Evolutionary conservation across 23 tunicate species (phyloP).

Genomic region (Trididemnum miniatum): DNA sequence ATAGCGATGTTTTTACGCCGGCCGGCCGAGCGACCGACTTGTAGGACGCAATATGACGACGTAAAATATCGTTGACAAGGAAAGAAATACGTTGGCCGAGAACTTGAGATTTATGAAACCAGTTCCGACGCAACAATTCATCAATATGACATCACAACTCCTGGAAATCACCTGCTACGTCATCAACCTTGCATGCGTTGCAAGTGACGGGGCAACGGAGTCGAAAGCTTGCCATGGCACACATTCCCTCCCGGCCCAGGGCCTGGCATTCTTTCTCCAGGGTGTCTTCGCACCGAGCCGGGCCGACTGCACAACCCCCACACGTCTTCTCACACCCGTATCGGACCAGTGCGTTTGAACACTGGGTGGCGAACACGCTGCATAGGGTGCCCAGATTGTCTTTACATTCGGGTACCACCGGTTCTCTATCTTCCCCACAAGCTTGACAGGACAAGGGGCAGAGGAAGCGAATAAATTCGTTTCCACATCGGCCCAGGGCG

Average conservation of each 20-base stretch:
- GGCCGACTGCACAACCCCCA: constrained; percentile 11
- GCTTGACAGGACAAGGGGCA: constrained; percentile 61
- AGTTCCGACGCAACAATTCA: too few relatives aligned
- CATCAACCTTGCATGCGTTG: constrained; percentile 20
- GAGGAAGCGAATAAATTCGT: constrained; percentile 22
- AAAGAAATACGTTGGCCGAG: too few relatives aligned
- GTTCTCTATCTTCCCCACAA: constrained; percentile 35
- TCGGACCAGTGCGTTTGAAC: constrained; percentile 15
- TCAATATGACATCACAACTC: too few relatives aligned
- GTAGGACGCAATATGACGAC: too few relatives aligned
- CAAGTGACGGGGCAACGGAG: constrained; percentile 47
- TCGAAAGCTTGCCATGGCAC: constrained; percentile 1
- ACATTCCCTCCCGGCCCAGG: constrained; percentile 9
- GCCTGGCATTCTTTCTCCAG: constrained; percentile 6
- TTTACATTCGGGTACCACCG: background rate
- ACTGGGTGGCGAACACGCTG: constrained; percentile 2
- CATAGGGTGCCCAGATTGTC: constrained; percentile 33
- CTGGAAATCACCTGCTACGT: background rate
- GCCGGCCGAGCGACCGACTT: too few relatives aligned
- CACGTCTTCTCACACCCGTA: constrained; percentile 41
- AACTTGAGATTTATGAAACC: too few relatives aligned
- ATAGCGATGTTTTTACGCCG: too few relatives aligned
- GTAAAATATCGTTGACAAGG: too few relatives aligned
- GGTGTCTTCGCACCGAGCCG: background rate
- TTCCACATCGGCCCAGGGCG: constrained; percentile 37